Percentiles rank a stretch among this genome's conserved stretches.
These are phyloP conservation scores for Myiopsitta monachus DNA, from an alignment of 2,113 vertebrate genomes.

Conservation along the genomic window DNA sequence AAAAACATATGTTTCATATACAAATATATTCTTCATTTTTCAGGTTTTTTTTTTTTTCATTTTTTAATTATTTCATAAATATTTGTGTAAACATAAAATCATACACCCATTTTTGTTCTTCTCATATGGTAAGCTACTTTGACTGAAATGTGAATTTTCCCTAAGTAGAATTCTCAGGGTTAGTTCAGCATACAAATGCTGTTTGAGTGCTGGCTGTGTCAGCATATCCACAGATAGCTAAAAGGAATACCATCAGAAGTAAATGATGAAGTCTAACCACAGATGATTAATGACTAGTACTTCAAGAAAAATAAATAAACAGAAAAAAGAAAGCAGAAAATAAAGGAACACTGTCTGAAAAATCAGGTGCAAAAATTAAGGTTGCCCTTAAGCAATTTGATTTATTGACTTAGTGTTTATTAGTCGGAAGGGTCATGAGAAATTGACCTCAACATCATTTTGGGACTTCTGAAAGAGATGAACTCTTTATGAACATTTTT, in stretches of 20 bases:
- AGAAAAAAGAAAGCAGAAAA: not conserved
- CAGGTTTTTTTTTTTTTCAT: accelerated
- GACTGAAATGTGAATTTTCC: not conserved
- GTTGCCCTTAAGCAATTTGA: not conserved
- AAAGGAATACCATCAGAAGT: not conserved
- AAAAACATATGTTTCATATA: not conserved
- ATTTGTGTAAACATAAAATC: not conserved
- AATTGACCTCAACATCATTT: not conserved
- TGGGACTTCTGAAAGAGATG: not conserved
- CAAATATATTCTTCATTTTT: not conserved
- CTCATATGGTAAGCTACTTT: not conserved
- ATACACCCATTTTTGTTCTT: not conserved
- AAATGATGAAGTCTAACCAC: not conserved
- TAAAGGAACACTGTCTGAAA: not conserved
- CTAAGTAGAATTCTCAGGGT: not conserved
- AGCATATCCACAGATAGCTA: not conserved
- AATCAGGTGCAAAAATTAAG: not conserved
- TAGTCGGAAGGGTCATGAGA: not conserved
- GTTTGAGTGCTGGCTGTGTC: not conserved
- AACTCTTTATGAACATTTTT: not conserved
- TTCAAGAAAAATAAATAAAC: not conserved
- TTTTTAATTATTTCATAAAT: not conserved
- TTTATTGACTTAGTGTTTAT: not conserved
- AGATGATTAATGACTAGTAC: not conserved
- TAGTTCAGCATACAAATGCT: not conserved